Evolutionary conservation across 2,113 vertebrate species (phyloP).

Genomic region (Mobula hypostoma): DNA sequence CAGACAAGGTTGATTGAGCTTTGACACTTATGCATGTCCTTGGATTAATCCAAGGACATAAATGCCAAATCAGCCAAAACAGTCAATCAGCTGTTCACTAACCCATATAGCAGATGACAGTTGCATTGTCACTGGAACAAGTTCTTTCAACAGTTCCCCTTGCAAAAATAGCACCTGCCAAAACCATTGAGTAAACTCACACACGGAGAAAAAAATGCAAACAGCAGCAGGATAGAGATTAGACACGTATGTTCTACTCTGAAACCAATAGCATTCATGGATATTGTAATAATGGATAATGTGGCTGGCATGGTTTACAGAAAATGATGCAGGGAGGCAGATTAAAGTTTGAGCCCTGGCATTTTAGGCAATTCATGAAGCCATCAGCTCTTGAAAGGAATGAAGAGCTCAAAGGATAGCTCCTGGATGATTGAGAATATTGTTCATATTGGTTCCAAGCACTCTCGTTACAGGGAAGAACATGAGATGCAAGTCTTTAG

Average conservation of each 20-base stretch:
- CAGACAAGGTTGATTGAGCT: not conserved
- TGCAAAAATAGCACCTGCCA: not conserved
- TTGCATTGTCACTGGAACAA: not conserved
- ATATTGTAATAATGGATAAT: not conserved
- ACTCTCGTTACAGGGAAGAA: no score
- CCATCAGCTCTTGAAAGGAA: not conserved
- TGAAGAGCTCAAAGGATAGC: not conserved
- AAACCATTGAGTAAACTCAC: not conserved
- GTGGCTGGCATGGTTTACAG: not conserved
- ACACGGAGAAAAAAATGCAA: no score
- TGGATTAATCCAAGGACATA: not conserved
- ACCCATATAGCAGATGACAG: not conserved
- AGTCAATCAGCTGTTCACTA: slow-evolving; percentile 2
- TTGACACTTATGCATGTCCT: not conserved
- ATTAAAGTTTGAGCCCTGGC: not conserved
- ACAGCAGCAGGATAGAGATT: no score
- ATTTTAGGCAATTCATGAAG: not conserved
- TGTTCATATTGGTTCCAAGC: not conserved
- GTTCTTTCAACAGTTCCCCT: not conserved
- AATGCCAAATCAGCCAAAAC: not conserved
- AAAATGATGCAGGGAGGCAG: not conserved
- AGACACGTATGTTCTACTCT: not conserved
- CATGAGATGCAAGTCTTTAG: not conserved
- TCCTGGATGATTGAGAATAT: not conserved
- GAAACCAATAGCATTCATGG: not conserved